Percentiles rank a stretch among this genome's conserved stretches.
Evolutionary conservation across 2,113 vertebrate species (phyloP).

Genomic region (Neotoma lepida): DNA sequence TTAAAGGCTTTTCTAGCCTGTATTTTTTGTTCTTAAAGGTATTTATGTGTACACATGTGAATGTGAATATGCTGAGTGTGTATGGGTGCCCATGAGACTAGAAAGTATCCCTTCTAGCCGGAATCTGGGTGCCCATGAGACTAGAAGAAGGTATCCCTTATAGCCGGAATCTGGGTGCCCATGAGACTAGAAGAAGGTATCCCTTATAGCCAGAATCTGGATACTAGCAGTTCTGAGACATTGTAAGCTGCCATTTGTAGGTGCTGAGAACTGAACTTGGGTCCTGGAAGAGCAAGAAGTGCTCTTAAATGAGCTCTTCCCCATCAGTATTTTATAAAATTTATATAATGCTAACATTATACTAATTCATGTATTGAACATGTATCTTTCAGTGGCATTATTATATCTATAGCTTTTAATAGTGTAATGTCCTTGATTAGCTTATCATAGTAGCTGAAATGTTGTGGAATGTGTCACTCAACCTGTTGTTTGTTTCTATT

Average conservation of each 20-base stretch:
- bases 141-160: background rate
- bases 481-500: background rate
- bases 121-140: background rate
- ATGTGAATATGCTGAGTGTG: background rate
- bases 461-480: background rate
- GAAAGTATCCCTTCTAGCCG: background rate
- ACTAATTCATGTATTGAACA: background rate
- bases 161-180: background rate
- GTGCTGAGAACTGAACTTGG: background rate
- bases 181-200: background rate
- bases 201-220: background rate
- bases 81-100: background rate
- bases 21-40: background rate
- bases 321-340: background rate
- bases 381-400: conserved; percentile 44
- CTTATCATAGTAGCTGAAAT: background rate
- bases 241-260: background rate
- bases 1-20: background rate
- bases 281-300: background rate
- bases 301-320: background rate
- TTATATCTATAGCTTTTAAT: background rate
- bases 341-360: background rate
- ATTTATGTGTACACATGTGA: background rate
- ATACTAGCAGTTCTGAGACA: background rate
- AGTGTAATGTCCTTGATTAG: background rate